Conservation (phyloP, 2,888 invertebrate species). For the Dolichopus griseipennis region DNA sequence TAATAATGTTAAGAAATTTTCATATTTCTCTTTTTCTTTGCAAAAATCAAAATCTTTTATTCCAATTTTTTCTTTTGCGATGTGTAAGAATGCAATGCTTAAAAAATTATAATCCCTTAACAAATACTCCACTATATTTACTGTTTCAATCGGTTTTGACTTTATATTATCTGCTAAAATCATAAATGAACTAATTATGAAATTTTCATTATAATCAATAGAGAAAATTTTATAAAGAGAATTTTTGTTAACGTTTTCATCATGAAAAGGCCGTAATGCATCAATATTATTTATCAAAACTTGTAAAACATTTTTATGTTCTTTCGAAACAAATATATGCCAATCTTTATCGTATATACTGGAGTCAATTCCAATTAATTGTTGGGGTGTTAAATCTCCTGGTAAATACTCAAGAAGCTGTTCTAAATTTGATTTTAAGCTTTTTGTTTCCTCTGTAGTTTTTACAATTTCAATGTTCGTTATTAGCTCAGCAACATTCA, state of each 20-base stretch:
- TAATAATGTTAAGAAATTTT: constrained; percentile 52
- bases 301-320: constrained; percentile 48
- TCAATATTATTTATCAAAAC: constrained; percentile 46
- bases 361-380: constrained; percentile 49
- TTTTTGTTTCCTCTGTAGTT: constrained; percentile 26
- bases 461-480: constrained; percentile 27
- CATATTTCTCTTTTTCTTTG: constrained; percentile 39
- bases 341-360: constrained; percentile 30
- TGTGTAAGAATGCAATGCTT: constrained; percentile 29
- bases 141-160: constrained; percentile 22
- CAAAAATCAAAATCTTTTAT: constrained; percentile 29
- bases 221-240: constrained; percentile 31
- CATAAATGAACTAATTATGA: constrained; percentile 30
- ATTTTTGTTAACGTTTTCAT: constrained; percentile 18
- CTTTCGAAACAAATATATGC: constrained; percentile 41
- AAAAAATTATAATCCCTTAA: constrained; percentile 31
- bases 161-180: constrained; percentile 25
- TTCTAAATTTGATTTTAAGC: constrained; percentile 34
- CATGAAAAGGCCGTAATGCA: constrained; percentile 48
- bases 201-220: constrained; percentile 34
- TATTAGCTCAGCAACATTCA: constrained; percentile 22
- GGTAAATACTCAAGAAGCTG: constrained; percentile 40
- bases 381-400: constrained; percentile 53
- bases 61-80: constrained; percentile 24
- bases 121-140: constrained; percentile 26